Evolutionary conservation across 2,888 invertebrate species (phyloP).

Genomic region (Metopia argyrocephala): DNA sequence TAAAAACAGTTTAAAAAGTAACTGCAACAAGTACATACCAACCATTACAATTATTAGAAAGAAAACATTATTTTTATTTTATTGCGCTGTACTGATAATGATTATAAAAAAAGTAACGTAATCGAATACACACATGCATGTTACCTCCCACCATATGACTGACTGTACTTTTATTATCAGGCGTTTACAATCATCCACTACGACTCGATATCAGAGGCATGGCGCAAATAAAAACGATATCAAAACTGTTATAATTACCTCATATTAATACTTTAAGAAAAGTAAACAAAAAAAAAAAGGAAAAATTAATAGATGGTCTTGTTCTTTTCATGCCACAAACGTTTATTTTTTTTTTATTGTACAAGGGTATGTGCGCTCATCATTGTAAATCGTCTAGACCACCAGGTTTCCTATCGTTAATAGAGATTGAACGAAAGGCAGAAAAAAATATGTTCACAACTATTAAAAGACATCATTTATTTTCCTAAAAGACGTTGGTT

Average conservation of each 20-base stretch:
- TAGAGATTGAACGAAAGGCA: neutral
- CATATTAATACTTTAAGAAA: constrained; percentile 50
- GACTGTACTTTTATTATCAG: constrained; percentile 49
- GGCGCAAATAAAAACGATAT: constrained; percentile 50
- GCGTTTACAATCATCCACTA: neutral
- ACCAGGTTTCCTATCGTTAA: constrained; percentile 39
- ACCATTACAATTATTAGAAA: constrained; percentile 10
- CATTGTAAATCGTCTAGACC: constrained; percentile 57
- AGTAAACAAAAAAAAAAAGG: neutral
- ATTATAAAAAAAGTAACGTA: constrained; percentile 32
- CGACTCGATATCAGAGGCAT: too few species aligned
- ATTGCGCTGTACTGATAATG: neutral
- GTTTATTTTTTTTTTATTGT: neutral
- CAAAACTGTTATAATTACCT: constrained; percentile 63
- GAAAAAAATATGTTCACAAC: constrained; percentile 47
- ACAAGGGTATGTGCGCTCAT: constrained; percentile 1
- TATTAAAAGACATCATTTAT: constrained; percentile 56
- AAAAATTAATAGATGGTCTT: constrained; percentile 38
- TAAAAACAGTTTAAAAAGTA: constrained; percentile 55
- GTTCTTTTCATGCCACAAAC: neutral
- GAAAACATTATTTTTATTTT: neutral
- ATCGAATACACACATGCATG: constrained; percentile 18
- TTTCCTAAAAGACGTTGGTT: constrained; percentile 45
- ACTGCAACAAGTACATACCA: constrained; percentile 39
- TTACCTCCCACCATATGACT: constrained; percentile 59